Conservation (phyloP, 2,888 invertebrate genomes). For the Lapara coniferarum region DNA sequence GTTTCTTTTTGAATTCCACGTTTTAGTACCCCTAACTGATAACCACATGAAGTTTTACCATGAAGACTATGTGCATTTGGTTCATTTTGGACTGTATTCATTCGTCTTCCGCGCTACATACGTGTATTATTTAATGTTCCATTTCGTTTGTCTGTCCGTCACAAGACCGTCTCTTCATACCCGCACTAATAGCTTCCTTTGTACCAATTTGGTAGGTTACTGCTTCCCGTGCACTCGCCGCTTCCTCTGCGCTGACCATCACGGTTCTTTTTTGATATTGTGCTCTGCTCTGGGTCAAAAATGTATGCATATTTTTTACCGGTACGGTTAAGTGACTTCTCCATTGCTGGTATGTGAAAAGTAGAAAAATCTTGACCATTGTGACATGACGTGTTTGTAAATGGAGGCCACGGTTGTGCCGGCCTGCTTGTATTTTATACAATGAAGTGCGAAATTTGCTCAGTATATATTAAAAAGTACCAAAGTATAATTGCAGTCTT, state of each 20-base stretch:
- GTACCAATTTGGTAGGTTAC: slow-evolving; percentile 27
- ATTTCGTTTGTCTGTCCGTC: neutral
- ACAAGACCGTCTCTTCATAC: slow-evolving; percentile 24
- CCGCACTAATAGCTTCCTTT: slow-evolving; percentile 23
- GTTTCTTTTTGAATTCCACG: too few species aligned
- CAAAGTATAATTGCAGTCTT: too few species aligned
- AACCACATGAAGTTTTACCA: too few species aligned
- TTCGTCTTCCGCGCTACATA: neutral
- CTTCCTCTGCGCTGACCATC: slow-evolving; percentile 15
- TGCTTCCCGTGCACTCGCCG: slow-evolving; percentile 21
- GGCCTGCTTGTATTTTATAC: neutral
- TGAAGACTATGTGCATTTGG: neutral
- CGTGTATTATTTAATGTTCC: slow-evolving; percentile 7
- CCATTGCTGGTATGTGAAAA: too few species aligned
- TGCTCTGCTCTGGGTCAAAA: too few species aligned
- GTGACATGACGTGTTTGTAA: too few species aligned
- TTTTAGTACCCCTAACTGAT: too few species aligned
- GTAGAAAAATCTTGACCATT: too few species aligned
- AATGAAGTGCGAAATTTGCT: too few species aligned
- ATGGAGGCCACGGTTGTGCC: too few species aligned
- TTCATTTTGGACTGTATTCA: slow-evolving; percentile 25
- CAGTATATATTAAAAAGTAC: too few species aligned
- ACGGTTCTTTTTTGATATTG: slow-evolving; percentile 1
- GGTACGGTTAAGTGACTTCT: too few species aligned
- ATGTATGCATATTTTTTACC: neutral